Evolutionary conservation across 2,797 vertebrate species (phyloP).

Genomic region (Cuculus canorus): DNA sequence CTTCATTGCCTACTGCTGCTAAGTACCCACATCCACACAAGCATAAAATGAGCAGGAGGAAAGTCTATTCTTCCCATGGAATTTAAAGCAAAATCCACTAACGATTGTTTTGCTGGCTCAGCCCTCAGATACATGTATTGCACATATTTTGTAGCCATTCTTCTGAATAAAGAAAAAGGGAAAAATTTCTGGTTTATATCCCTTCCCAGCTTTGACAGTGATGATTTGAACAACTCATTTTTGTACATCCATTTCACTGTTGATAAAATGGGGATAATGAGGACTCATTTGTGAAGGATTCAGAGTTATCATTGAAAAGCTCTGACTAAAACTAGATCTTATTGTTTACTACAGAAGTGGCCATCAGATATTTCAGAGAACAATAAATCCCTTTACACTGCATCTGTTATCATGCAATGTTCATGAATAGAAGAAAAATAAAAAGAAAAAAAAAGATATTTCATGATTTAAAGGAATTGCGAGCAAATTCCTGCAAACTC

Average conservation of each 20-base stretch:
- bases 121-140: not conserved
- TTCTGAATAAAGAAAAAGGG: not conserved
- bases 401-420: not conserved
- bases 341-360: not conserved
- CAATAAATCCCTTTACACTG: not conserved
- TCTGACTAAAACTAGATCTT: not conserved
- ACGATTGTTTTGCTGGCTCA: not conserved
- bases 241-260: not conserved
- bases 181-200: not conserved
- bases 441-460: not conserved
- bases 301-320: not conserved
- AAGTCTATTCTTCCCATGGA: not conserved
- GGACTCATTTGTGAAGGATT: not conserved
- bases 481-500: not conserved
- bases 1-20: slow-evolving; percentile 5
- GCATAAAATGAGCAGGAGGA: not conserved
- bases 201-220: not conserved
- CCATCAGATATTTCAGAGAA: not conserved
- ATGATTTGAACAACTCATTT: not conserved
- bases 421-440: not conserved
- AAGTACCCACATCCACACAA: not conserved
- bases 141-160: not conserved
- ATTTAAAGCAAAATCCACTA: not conserved
- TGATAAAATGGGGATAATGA: not conserved
- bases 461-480: not conserved